phyloP scores from a whole-genome alignment of 2,797 vertebrate species.

The Luscinia luscinia region DNA sequence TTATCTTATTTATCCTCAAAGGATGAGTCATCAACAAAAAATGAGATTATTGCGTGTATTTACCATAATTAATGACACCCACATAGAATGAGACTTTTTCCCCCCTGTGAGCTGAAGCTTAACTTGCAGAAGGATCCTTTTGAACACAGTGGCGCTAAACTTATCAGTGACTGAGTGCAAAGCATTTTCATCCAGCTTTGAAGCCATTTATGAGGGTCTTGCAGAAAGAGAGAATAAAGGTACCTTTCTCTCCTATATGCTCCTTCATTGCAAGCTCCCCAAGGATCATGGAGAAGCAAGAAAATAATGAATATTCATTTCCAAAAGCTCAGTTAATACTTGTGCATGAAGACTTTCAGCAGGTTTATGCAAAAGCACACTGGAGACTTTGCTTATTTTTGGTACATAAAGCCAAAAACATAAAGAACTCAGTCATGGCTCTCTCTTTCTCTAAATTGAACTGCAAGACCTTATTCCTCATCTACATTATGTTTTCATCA shows the following conservation, averaged over 20 bases:
- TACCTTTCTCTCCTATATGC: neutral
- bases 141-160: neutral
- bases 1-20: slow-evolving; percentile 3
- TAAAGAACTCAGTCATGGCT: neutral
- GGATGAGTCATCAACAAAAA: neutral
- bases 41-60: neutral
- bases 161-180: neutral
- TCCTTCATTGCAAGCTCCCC: neutral
- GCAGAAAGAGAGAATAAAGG: neutral
- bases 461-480: neutral
- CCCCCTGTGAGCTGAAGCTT: slow-evolving; percentile 10
- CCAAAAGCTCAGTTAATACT: slow-evolving; percentile 7
- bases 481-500: slow-evolving; percentile 11
- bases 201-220: neutral
- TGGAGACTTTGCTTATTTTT: neutral
- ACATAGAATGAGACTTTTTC: slow-evolving; percentile 7
- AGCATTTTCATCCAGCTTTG: slow-evolving; percentile 32
- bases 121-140: slow-evolving; percentile 15
- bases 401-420: neutral
- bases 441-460: neutral
- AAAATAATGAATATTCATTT: slow-evolving; percentile 16
- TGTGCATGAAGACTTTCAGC: neutral
- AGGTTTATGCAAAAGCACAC: neutral
- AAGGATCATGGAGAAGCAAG: neutral
- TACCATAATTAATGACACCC: slow-evolving; percentile 19